phyloP scores from a whole-genome alignment of 2,888 invertebrate genomes.

The Phorcus lineatus region DNA sequence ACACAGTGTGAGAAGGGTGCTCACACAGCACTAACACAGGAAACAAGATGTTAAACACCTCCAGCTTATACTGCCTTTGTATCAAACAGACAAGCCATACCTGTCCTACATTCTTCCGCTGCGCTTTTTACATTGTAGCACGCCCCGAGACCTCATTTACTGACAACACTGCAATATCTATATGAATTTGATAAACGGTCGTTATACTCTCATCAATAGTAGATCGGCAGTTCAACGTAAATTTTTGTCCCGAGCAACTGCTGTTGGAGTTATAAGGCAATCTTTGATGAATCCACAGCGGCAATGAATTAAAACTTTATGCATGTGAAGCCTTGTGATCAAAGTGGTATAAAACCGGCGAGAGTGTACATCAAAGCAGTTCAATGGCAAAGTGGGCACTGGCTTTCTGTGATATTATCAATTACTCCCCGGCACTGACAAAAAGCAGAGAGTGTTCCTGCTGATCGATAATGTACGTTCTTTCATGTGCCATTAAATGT shows the following conservation, averaged over 20 bases:
- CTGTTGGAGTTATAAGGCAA: background rate
- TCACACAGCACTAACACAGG: no score
- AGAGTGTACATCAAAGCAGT: background rate
- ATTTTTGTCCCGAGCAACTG: conserved; percentile 20
- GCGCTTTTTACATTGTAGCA: no score
- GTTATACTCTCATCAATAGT: background rate
- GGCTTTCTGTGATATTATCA: conserved; percentile 11
- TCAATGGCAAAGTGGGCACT: background rate
- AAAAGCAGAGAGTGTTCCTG: conserved; percentile 1
- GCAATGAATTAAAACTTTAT: conserved; percentile 25
- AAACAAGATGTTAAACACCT: no score
- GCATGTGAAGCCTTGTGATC: conserved; percentile 13
- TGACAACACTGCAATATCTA: background rate
- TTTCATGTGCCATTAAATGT: conserved; percentile 24
- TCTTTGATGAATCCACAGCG: conserved; percentile 22
- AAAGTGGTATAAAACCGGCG: conserved; percentile 16
- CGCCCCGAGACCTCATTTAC: no score
- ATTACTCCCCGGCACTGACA: conserved; percentile 4
- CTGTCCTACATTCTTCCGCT: no score
- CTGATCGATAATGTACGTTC: conserved; percentile 17
- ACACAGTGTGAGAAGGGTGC: background rate
- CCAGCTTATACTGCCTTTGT: no score
- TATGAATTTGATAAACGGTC: conserved; percentile 6
- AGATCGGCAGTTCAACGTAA: conserved; percentile 1
- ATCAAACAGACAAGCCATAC: no score